phyloP scores from a whole-genome alignment of 2,888 invertebrate species.

The Pollenia amentaria region DNA sequence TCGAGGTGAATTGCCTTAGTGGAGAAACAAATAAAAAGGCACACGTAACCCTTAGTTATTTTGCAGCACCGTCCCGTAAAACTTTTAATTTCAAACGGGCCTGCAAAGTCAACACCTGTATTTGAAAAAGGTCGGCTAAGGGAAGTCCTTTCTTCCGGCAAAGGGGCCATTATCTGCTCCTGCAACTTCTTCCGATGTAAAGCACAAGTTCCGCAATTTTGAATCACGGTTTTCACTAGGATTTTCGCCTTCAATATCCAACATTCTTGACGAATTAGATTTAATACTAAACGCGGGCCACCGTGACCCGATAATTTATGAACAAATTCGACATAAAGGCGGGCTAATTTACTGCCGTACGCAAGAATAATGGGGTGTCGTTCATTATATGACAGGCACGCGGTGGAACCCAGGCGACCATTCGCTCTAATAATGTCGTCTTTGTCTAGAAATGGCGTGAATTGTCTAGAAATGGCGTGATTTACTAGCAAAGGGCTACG shows the following conservation, averaged over 20 bases:
- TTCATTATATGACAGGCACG: neutral
- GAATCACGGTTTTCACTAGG: neutral
- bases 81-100: slow-evolving; percentile 23
- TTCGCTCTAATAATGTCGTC: slow-evolving; percentile 3
- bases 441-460: slow-evolving; percentile 7
- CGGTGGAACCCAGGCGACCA: neutral
- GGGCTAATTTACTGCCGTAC: too few species aligned
- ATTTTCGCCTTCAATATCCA: slow-evolving; percentile 11
- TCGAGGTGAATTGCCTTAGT: too few species aligned
- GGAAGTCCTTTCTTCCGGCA: too few species aligned
- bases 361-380: neutral
- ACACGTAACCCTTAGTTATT: too few species aligned
- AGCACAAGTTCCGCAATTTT: neutral
- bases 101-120: slow-evolving; percentile 14
- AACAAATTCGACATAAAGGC: slow-evolving; percentile 3
- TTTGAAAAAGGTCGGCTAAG: too few species aligned
- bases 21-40: too few species aligned
- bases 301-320: neutral
- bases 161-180: neutral
- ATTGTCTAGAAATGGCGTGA: slow-evolving; percentile 1
- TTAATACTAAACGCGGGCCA: too few species aligned
- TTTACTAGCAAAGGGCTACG: neutral
- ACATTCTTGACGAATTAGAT: slow-evolving; percentile 1
- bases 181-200: neutral
- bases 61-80: too few species aligned